Evolutionary conservation across 2,888 invertebrate genomes (phyloP).

Genomic region (Bombylius discolor): DNA sequence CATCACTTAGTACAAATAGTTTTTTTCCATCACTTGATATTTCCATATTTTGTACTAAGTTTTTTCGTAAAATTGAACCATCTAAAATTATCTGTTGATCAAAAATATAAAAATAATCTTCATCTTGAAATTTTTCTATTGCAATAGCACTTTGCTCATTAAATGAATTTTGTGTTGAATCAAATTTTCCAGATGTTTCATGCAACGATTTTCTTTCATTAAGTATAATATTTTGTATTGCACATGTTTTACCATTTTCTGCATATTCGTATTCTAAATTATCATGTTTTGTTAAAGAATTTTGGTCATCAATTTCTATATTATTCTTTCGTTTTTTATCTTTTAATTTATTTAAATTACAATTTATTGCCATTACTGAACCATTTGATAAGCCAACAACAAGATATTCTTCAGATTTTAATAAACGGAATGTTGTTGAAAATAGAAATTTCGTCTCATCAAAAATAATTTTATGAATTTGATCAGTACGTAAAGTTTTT

Average conservation of each 20-base stretch:
- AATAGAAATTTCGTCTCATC: constrained; percentile 29
- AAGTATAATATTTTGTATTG: constrained; percentile 34
- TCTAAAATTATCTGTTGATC: constrained; percentile 30
- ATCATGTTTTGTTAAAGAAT: background rate
- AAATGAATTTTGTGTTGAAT: background rate
- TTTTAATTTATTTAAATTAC: constrained; percentile 19
- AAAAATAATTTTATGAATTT: constrained; percentile 26
- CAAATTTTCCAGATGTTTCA: background rate
- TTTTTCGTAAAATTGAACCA: constrained; percentile 27
- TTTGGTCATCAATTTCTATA: background rate
- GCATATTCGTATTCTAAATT: constrained; percentile 9
- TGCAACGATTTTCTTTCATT: constrained; percentile 26
- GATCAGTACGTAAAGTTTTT: constrained; percentile 26
- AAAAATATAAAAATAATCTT: constrained; percentile 17
- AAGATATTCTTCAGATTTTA: constrained; percentile 27
- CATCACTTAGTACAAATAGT: constrained; percentile 28
- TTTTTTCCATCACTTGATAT: constrained; percentile 29
- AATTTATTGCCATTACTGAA: constrained; percentile 30
- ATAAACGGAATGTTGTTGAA: constrained; percentile 28
- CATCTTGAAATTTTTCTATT: background rate
- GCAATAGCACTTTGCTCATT: background rate
- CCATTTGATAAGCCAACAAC: constrained; percentile 33
- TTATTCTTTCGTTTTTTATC: background rate
- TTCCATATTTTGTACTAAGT: constrained; percentile 27
- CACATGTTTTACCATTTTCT: constrained; percentile 32